Conservation (phyloP, 1,140 invertebrate genomes). For the Idris sp. region DNA sequence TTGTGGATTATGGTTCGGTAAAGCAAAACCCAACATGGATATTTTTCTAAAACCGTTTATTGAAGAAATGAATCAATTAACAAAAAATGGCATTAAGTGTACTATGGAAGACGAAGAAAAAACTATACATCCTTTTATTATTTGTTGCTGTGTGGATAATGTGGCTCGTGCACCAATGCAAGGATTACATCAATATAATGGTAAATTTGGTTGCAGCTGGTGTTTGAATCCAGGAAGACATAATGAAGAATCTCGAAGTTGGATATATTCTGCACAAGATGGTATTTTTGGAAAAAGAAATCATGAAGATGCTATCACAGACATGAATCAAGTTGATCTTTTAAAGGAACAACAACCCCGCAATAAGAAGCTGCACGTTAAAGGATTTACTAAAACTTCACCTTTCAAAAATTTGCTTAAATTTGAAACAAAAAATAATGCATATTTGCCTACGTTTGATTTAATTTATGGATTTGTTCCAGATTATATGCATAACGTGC, state of each 20-base stretch:
- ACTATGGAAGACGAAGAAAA: constrained; percentile 4
- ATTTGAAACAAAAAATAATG: too few species aligned
- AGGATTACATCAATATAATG: constrained; percentile 18
- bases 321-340: constrained; percentile 3
- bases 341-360: not conserved
- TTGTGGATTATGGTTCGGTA: constrained; percentile 29
- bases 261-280: constrained; percentile 3
- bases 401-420: constrained; percentile 11
- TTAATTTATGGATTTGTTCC: constrained; percentile 28
- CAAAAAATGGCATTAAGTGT: not conserved
- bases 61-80: constrained; percentile 11
- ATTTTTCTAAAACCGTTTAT: constrained; percentile 19
- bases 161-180: constrained; percentile 13
- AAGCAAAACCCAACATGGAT: constrained; percentile 4
- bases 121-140: constrained; percentile 4
- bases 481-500: constrained; percentile 43
- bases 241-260: constrained; percentile 3
- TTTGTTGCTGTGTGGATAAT: constrained; percentile 25
- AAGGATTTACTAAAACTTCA: constrained; percentile 20
- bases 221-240: constrained; percentile 17
- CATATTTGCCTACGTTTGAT: too few species aligned
- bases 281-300: constrained; percentile 1
- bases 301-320: constrained; percentile 2
- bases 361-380: constrained; percentile 6
- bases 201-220: constrained; percentile 22